These are phyloP conservation scores for Zygaena filipendulae DNA, from an alignment of 2,888 invertebrate genomes.

Conservation along the genomic window DNA sequence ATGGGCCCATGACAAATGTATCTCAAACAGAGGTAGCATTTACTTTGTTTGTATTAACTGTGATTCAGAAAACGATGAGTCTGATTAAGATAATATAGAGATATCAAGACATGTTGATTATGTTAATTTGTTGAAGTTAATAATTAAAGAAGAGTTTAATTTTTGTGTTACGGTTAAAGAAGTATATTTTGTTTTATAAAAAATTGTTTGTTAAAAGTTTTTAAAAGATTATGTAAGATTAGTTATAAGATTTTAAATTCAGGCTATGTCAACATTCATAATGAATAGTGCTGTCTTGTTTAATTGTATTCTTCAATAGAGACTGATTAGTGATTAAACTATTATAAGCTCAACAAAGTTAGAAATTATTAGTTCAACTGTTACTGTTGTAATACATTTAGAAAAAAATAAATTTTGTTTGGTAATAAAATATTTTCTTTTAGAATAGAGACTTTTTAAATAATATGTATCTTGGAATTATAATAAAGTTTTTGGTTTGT, in stretches of 20 bases:
- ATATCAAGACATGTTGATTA: too few relatives aligned
- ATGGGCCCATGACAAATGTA: slow-evolving; percentile 8
- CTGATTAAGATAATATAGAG: too few relatives aligned
- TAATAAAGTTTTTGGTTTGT: not conserved
- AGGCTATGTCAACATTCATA: not conserved
- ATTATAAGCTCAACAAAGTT: not conserved
- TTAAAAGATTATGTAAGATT: not conserved
- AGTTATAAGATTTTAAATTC: not conserved
- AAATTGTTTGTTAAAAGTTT: slow-evolving; percentile 2
- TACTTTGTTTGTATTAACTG: too few relatives aligned
- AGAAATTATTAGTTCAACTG: not conserved
- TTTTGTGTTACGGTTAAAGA: too few relatives aligned
- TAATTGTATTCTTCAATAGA: not conserved
- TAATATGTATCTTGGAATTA: not conserved
- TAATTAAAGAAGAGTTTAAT: too few relatives aligned
- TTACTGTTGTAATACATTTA: not conserved
- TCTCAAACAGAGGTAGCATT: too few relatives aligned
- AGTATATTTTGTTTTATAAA: too few relatives aligned
- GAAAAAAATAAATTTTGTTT: too few relatives aligned
- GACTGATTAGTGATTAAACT: not conserved
- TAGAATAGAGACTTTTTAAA: not conserved
- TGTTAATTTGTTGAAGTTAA: too few relatives aligned
- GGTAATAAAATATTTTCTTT: not conserved
- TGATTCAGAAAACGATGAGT: too few relatives aligned
- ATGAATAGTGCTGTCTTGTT: not conserved